Conservation (phyloP, 2,888 invertebrate genomes). For the Noctua fimbriata region DNA sequence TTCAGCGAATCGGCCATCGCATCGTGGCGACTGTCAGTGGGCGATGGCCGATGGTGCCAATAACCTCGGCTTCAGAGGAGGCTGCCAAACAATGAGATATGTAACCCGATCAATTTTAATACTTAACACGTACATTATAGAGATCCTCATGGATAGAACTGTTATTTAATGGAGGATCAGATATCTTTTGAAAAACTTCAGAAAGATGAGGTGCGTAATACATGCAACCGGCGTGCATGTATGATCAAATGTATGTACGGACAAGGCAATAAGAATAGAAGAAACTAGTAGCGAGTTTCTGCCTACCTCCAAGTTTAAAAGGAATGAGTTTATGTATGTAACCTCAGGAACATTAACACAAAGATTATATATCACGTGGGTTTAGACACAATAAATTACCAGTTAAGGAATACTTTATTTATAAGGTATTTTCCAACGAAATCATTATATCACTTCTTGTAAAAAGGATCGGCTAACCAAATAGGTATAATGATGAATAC, state of each 20-base stretch:
- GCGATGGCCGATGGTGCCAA: constrained; percentile 58
- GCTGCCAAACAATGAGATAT: constrained; percentile 48
- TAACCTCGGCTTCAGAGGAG: constrained; percentile 57
- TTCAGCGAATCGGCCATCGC: constrained; percentile 55
- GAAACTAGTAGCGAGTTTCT: not conserved
- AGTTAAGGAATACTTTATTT: not conserved
- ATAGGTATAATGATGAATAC: not conserved
- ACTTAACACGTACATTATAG: not conserved
- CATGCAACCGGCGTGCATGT: not conserved
- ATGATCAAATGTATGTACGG: not conserved
- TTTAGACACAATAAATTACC: not conserved
- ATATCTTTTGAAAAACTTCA: not conserved
- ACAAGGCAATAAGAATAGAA: not conserved
- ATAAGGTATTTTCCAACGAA: constrained; percentile 1
- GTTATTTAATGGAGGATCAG: not conserved
- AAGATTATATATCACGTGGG: not conserved
- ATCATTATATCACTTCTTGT: constrained; percentile 31
- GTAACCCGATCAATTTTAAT: constrained; percentile 16
- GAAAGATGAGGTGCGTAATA: not conserved
- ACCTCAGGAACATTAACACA: not conserved
- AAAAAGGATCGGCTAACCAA: constrained; percentile 18
- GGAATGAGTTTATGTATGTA: not conserved
- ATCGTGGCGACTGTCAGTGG: constrained; percentile 57
- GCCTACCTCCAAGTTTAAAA: not conserved
- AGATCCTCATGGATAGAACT: not conserved